These are phyloP conservation scores for Drosophila atroscutellata DNA, from an alignment of 2,888 invertebrate species.

Conservation along the genomic window DNA sequence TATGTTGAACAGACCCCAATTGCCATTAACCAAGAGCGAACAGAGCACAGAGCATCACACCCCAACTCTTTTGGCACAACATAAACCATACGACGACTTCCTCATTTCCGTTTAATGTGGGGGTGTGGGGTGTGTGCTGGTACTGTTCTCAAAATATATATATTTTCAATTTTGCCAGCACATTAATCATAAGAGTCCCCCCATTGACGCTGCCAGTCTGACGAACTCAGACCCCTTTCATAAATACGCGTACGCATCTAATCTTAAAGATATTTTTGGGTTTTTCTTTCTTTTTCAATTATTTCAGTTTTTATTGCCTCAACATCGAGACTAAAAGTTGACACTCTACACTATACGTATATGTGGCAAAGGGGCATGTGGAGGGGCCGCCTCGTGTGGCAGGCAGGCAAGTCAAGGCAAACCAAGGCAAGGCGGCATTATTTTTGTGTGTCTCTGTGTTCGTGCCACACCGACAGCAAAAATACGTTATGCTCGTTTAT, in stretches of 20 bases:
- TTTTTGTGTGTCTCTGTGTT: constrained; percentile 38
- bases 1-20: constrained; percentile 57
- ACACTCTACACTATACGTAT: constrained; percentile 65
- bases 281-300: constrained; percentile 65
- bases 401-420: constrained; percentile 10
- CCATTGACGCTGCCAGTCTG: constrained; percentile 56
- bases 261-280: constrained; percentile 74
- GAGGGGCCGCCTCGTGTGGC: constrained; percentile 17
- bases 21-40: constrained; percentile 4
- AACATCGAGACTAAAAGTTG: constrained; percentile 75
- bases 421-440: neutral
- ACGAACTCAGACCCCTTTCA: constrained; percentile 60
- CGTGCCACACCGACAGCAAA: constrained; percentile 76
- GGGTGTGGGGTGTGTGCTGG: constrained; percentile 5
- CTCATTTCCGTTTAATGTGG: constrained; percentile 71
- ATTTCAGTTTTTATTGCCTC: constrained; percentile 75
- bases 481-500: constrained; percentile 79
- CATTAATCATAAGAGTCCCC: constrained; percentile 74
- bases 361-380: constrained; percentile 16
- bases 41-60: constrained; percentile 41
- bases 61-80: constrained; percentile 77
- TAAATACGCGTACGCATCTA: constrained; percentile 62
- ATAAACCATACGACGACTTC: constrained; percentile 73
- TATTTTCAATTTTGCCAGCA: constrained; percentile 76
- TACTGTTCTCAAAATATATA: constrained; percentile 18